Base-by-base conservation (phyloP, 2,797 vertebrate genomes). In the Eidolon dupreanum region DNA sequence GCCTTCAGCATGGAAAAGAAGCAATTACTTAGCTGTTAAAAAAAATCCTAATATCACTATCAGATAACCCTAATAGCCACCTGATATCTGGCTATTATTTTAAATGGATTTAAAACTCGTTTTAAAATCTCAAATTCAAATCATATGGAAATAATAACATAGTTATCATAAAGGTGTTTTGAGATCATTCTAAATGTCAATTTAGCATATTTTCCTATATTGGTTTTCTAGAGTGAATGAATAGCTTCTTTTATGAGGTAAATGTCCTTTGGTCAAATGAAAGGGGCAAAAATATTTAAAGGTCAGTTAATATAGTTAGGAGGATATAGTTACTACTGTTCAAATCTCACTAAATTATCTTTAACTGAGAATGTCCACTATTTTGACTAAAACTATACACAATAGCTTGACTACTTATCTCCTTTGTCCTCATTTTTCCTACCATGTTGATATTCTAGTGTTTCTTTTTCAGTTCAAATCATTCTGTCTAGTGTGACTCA, bases 101-200 rank as follows among this genome's bases (percentile, higher is more conserved):
- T 96, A 98, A 98, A 98, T 95, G 84, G 73, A 78, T 98, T 98
- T 96, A 97, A 98, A 98, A 98, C 97, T 90, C 57, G 89, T 96
- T 97, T 88, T 90, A 88, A 97, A 95, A 91, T 74, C 96, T 98
- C 77, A 55, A 95, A 98, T 98, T 98, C 96, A 97, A 97, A 97
- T 98, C 96, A 96, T 95, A 97, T 96, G 97, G 96, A 98, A 98
- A 98, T 98, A 98, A 98, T 97, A 98, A 97, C 97, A 38, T 0
- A 46, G 96, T 97, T 98, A 98, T 98, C 97, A 95, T 97, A 93
- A 96, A 97, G 95, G 79, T 97, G 83, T 98, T 98, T 97, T 43
- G 97, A 97, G 97, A 98, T 98, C 97, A 98, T 98, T 98, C 97
- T 98, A 98, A 98, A 98, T 98, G 98, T 98, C 98, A 98, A 65